Base-by-base conservation (phyloP, 1,140 invertebrate species). In the Halictus rubicundus region DNA sequence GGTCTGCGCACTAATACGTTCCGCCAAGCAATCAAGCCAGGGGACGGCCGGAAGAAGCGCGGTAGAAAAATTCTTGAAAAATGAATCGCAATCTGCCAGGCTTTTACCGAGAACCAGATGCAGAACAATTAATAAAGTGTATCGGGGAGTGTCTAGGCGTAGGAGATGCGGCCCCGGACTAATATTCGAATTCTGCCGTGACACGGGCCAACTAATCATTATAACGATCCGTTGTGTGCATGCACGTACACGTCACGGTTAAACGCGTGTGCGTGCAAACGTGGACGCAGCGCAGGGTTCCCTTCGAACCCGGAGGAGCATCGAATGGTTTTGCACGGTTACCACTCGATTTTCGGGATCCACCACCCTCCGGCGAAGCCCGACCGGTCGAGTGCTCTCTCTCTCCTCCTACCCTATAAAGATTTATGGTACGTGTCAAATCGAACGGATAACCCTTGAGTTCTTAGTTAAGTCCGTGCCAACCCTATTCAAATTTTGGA, bases 371-470 rank as follows among this genome's bases (percentile, higher is more conserved):
- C 59, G 81, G 72, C 78, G 82, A 87, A 61, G 59, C 52, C 39
- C 76, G 81, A 70, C 82, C 86, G 71, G 46, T 59, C 70, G 25
- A 66, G 60, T 64, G 80, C 88, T 86, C 32, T 32, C 32, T 1
- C 32, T 32, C 88, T 89, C 78, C 73, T 79, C 80, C 85, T 75
- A 78, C 82, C 83, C 66, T 49, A 79, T 79, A 19, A 72, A 90
- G 90, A 91, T 91, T 91, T 91, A 91, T 91, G 89, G 80, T 84
- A 87, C 89, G 88, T 88, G 86, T 85, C 88, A 83, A 91, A 91
- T 90, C 86, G 86, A 75, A 86, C 42, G 85, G 80, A 85, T 88
- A 90, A 91, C 88, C 90, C 89, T 90, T 90, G 88, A 90, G 86
- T 90, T 90, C 88, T 90, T 87, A 88, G 89, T 91, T 85, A 88